Conservation (phyloP, 1,140 invertebrate genomes). For the Papilio helenus region DNA sequence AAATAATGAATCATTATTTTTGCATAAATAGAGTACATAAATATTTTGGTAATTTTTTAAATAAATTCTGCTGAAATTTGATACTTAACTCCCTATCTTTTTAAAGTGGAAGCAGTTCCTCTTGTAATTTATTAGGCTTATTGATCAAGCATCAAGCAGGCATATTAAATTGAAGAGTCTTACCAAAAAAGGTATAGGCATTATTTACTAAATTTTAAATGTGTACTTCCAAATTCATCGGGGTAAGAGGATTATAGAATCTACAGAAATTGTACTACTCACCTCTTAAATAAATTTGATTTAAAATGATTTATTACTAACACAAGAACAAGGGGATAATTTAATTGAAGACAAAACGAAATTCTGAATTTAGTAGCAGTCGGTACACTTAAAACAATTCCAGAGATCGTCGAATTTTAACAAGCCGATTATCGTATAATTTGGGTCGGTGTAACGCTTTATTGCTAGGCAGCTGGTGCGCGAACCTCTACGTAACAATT, state of each 20-base stretch:
- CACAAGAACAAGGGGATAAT: constrained; percentile 19
- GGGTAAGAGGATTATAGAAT: not conserved
- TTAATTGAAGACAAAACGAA: constrained; percentile 26
- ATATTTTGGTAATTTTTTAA: not conserved
- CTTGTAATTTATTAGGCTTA: too few species aligned
- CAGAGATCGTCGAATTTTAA: constrained; percentile 55
- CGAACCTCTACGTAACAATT: constrained; percentile 64
- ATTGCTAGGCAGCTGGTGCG: constrained; percentile 60
- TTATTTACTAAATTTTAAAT: not conserved
- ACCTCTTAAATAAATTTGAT: not conserved
- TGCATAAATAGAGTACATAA: not conserved
- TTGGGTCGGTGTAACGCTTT: constrained; percentile 56
- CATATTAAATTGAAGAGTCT: not conserved
- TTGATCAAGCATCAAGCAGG: not conserved
- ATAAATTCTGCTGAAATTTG: too few species aligned
- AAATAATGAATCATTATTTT: not conserved
- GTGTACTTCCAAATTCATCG: not conserved
- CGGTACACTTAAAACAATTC: constrained; percentile 31
- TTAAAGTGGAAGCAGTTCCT: too few species aligned
- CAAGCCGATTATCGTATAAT: constrained; percentile 67
- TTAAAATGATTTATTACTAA: not conserved
- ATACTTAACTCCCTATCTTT: too few species aligned
- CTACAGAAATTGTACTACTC: not conserved
- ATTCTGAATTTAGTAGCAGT: constrained; percentile 25
- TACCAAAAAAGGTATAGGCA: not conserved